Percentiles rank a stretch among this genome's conserved stretches.
phyloP scores from a whole-genome alignment of 2,113 vertebrate species.

The Misgurnus mizolepis region DNA sequence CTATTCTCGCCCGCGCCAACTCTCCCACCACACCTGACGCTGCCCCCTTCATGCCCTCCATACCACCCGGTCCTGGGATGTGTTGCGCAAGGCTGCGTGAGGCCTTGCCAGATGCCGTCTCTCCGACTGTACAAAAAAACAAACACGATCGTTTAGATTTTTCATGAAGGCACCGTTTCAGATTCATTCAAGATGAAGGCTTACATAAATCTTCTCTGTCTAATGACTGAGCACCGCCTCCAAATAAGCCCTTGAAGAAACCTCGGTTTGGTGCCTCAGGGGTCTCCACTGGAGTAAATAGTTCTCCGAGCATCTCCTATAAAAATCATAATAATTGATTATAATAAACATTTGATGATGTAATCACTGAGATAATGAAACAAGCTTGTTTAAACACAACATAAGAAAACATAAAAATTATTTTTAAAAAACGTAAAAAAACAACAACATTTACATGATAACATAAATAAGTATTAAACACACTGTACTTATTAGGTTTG shows the following conservation, averaged over 20 bases:
- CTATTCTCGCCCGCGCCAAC: constrained; percentile 89
- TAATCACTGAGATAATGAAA: too few species aligned
- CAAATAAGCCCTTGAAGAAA: constrained; percentile 98
- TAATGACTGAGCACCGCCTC: constrained; percentile 93
- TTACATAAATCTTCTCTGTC: constrained; percentile 98
- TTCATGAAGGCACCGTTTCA: background rate
- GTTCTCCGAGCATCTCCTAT: constrained; percentile 97
- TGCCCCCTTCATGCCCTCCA: constrained; percentile 97
- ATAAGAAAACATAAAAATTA: too few species aligned
- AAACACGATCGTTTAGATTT: background rate
- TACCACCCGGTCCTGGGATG: constrained; percentile 93
- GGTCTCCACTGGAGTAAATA: constrained; percentile 97
- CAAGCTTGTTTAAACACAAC: too few species aligned
- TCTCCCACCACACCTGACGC: constrained; percentile 95
- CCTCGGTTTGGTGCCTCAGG: constrained; percentile 97
- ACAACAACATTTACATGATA: too few species aligned
- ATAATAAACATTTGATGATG: too few species aligned
- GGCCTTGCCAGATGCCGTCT: constrained; percentile 88
- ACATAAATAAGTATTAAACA: too few species aligned
- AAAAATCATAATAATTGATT: constrained; percentile 49
- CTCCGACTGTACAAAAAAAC: constrained; percentile 80
- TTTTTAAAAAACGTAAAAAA: too few species aligned
- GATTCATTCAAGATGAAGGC: constrained; percentile 53
- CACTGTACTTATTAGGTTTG: too few species aligned
- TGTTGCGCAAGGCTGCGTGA: constrained; percentile 95